phyloP scores from a whole-genome alignment of 2,888 invertebrate genomes.

The Allolobophora icterica region DNA sequence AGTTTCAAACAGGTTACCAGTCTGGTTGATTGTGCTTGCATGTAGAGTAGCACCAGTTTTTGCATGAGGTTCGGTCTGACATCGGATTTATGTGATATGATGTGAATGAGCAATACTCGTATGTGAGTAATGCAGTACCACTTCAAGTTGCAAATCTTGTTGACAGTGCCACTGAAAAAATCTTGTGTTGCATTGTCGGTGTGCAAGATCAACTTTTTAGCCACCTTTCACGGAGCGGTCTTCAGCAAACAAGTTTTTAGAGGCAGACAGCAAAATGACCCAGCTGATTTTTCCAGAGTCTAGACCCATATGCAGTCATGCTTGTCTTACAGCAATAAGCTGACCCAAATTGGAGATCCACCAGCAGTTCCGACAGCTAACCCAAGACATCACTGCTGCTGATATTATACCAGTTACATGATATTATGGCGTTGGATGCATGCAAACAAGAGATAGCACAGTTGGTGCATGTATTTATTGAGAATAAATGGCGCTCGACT shows the following conservation, averaged over 20 bases:
- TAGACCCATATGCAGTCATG: not conserved
- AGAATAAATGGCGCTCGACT: too few relatives aligned
- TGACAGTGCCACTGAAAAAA: not conserved
- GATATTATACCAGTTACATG: not conserved
- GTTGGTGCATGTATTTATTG: too few relatives aligned
- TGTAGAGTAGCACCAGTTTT: not conserved
- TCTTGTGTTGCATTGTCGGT: not conserved
- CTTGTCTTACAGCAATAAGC: not conserved
- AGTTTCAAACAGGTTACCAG: not conserved
- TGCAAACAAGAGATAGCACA: too few relatives aligned
- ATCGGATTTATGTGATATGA: not conserved
- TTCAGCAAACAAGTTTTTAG: not conserved
- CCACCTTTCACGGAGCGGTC: not conserved
- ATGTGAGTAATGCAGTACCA: not conserved
- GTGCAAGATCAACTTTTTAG: not conserved
- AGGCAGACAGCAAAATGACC: not conserved
- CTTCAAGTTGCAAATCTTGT: conserved; percentile 1
- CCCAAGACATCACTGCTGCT: not conserved
- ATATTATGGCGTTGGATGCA: too few relatives aligned
- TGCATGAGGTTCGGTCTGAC: too few relatives aligned
- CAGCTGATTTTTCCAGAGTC: too few relatives aligned
- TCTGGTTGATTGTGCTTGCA: not conserved
- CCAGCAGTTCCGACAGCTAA: not conserved
- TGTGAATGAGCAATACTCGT: not conserved
- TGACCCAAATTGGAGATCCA: not conserved